Conservation (phyloP, 2,797 vertebrate species). For the Catamblyrhynchus diadema region DNA sequence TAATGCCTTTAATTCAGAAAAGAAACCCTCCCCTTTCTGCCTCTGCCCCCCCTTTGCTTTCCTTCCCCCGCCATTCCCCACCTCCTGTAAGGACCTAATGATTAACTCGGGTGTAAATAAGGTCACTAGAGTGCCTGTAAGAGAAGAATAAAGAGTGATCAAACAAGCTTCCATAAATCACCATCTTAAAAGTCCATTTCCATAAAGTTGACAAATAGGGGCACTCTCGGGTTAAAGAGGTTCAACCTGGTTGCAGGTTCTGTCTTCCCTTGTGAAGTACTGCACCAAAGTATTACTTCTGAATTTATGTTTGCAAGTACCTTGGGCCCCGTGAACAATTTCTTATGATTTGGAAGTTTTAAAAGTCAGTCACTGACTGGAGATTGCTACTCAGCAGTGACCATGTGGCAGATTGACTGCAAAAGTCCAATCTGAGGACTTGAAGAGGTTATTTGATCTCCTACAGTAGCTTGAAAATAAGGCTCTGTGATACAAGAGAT, state of each 20-base stretch:
- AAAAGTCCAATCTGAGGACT: background rate
- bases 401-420: background rate
- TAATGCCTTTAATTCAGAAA: background rate
- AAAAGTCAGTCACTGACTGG: background rate
- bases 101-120: constrained; percentile 22
- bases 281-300: rapidly evolving
- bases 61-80: background rate
- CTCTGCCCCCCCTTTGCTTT: background rate
- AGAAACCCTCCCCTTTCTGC: rapidly evolving
- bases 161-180: background rate
- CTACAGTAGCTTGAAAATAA: background rate
- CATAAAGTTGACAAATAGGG: background rate
- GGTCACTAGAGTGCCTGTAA: background rate
- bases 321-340: background rate
- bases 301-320: background rate
- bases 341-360: background rate
- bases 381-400: background rate
- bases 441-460: background rate
- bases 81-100: background rate
- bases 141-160: background rate
- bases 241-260: background rate
- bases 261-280: background rate
- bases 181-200: background rate
- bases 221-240: background rate
- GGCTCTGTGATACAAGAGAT: background rate